Evolutionary conservation across 2,113 vertebrate genomes (phyloP).

Genomic region (Lepus europaeus): DNA sequence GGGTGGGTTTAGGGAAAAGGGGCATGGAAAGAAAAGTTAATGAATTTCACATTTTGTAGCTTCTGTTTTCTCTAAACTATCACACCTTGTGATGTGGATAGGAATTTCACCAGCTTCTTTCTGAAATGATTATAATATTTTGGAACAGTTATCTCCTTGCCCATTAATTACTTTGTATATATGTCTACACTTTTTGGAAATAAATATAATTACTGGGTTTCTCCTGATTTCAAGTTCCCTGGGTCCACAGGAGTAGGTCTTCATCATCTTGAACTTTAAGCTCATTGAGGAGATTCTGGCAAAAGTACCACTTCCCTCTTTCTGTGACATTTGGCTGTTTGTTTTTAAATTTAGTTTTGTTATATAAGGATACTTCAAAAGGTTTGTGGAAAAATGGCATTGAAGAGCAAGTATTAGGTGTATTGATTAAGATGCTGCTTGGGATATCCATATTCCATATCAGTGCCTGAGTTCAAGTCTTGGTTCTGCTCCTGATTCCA

Average conservation of each 20-base stretch:
- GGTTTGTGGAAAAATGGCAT: too few species aligned
- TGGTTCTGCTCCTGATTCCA: too few species aligned
- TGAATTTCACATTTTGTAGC: conserved; percentile 38
- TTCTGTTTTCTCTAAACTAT: conserved; percentile 34
- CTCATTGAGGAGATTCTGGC: conserved; percentile 5
- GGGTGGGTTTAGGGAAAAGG: not conserved
- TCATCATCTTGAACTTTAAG: not conserved
- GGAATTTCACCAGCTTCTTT: not conserved
- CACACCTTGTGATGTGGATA: not conserved
- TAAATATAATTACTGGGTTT: not conserved
- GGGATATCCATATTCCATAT: too few species aligned
- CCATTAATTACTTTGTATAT: not conserved
- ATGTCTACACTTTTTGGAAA: conserved; percentile 20
- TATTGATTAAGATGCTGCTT: too few species aligned
- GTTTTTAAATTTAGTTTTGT: not conserved
- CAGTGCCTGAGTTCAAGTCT: too few species aligned
- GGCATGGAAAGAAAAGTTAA: conserved; percentile 11
- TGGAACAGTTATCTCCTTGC: not conserved
- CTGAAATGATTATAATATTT: conserved; percentile 9
- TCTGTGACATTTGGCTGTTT: not conserved
- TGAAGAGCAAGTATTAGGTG: too few species aligned
- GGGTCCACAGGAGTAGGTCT: not conserved
- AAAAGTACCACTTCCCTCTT: not conserved
- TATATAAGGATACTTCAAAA: not conserved
- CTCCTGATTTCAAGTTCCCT: conserved; percentile 9